A percentile compares a stretch with the other conserved stretches of the same genome.
Conservation (phyloP, 2,113 vertebrate species). For the Cyanoliseus patagonus region DNA sequence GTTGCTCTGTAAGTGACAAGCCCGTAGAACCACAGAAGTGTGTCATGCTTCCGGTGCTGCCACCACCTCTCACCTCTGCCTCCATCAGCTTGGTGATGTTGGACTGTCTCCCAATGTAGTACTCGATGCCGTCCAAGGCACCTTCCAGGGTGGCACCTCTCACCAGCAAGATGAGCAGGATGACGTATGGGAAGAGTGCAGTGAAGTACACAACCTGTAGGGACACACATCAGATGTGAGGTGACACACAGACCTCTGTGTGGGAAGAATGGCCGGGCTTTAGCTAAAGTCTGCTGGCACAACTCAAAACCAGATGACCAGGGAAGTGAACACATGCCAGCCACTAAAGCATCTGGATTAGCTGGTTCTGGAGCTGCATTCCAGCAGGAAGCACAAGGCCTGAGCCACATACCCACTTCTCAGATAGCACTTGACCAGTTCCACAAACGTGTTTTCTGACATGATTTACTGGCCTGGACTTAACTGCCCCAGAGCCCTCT, state of each 20-base stretch:
- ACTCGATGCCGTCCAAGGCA: constrained; percentile 87
- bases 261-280: neutral
- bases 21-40: neutral
- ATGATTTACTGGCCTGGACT: neutral
- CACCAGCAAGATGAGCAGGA: constrained; percentile 88
- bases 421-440: neutral
- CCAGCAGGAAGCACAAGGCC: neutral
- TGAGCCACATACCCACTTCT: neutral
- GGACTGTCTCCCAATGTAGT: constrained; percentile 90
- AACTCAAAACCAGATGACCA: neutral
- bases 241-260: neutral
- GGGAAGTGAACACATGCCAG: neutral
- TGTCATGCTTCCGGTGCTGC: neutral
- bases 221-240: neutral
- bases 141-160: constrained; percentile 90
- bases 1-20: neutral
- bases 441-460: neutral
- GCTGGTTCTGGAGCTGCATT: constrained; percentile 35
- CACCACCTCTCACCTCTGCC: constrained; percentile 78
- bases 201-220: constrained; percentile 95
- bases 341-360: neutral
- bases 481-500: neutral
- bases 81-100: constrained; percentile 89
- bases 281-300: neutral
- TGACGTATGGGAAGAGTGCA: constrained; percentile 89